Percentiles rank a stretch among this genome's conserved stretches.
Evolutionary conservation across 1,140 invertebrate genomes (phyloP).

Genomic region (Reticulitermes speratus): DNA sequence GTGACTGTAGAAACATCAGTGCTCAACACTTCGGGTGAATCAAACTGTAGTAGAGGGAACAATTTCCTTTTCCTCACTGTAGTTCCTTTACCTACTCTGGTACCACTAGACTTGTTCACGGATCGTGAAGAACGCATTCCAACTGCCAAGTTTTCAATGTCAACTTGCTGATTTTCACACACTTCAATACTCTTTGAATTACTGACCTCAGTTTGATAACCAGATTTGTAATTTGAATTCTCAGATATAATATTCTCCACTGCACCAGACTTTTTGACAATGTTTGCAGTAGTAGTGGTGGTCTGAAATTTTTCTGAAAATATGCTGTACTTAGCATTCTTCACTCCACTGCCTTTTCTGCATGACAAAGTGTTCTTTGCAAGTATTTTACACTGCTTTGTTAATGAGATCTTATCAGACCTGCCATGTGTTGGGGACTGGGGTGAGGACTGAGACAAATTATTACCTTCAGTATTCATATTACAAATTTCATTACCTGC

Average conservation of each 20-base stretch:
- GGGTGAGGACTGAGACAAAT: not conserved
- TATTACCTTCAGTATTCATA: not conserved
- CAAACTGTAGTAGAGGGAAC: not conserved
- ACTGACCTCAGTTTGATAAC: not conserved
- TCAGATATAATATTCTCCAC: not conserved
- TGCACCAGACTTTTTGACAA: too few relatives aligned
- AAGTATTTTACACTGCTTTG: not conserved
- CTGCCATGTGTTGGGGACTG: not conserved
- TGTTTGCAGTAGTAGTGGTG: too few relatives aligned
- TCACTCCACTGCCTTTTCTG: not conserved
- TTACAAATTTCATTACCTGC: not conserved
- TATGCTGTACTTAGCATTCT: not conserved
- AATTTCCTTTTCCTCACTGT: not conserved
- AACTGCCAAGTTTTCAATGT: too few relatives aligned
- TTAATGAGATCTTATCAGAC: not conserved
- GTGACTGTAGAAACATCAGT: not conserved
- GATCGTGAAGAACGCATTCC: too few relatives aligned
- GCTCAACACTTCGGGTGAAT: not conserved
- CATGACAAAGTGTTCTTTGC: not conserved
- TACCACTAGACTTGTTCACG: too few relatives aligned
- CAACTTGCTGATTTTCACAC: too few relatives aligned
- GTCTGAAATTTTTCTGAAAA: not conserved
- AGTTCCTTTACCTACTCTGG: not conserved
- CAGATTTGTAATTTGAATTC: not conserved
- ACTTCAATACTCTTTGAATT: too few relatives aligned